Evolutionary conservation across 2,797 vertebrate species (phyloP), one percentile per base, ranked within the genome.

Genomic region (Pangasius mekongensis): DNA sequence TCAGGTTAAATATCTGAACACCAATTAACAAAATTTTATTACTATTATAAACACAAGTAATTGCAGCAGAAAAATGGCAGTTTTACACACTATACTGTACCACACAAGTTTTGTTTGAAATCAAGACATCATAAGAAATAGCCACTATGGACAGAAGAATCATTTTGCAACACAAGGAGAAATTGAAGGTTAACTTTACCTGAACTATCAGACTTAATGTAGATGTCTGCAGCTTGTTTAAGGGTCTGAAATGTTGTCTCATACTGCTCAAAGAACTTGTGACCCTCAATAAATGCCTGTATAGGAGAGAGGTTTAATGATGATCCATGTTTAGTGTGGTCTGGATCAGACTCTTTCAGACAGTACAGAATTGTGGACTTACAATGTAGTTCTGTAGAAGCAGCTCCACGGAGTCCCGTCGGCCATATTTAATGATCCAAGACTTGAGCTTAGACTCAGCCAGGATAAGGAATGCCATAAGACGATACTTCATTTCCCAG

Each of bases 351-450:
- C 43, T 33, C 24, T 76, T 77, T 77, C 30, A 87, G 30, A 78
- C 3, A 47, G 8, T 27, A 18, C 33, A 76, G 13, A 47, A 30
- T 82, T 27, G 56, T 84, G 0, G 52, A 96, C 97, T 97, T 94
- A 99, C 99, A 30, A 98, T 93, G 89, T 99, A 99, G 93, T 96
- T 98, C 67, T 99, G 98, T 76, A 99, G 92, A 88, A 99, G 96
- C 16, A 98, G 94, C 90, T 99, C 98, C 88, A 99, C 98, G 0
- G 98, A 99, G 69, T 99, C 98, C 76, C 97, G 95, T 39, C 98
- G 95, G 93, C 99, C 98, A 0, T 99, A 99, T 95, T 99, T 99
- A 91, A 99, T 97, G 94, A 99, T 99, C 99, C 99, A 99, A 0
- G 98, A 98, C 93, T 99, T 99, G 85, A 99, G 97, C 92, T 99